Percentiles rank a stretch among this genome's conserved stretches.
phyloP scores from a whole-genome alignment of 2,888 invertebrate genomes.

The Himalopsyche anomala region DNA sequence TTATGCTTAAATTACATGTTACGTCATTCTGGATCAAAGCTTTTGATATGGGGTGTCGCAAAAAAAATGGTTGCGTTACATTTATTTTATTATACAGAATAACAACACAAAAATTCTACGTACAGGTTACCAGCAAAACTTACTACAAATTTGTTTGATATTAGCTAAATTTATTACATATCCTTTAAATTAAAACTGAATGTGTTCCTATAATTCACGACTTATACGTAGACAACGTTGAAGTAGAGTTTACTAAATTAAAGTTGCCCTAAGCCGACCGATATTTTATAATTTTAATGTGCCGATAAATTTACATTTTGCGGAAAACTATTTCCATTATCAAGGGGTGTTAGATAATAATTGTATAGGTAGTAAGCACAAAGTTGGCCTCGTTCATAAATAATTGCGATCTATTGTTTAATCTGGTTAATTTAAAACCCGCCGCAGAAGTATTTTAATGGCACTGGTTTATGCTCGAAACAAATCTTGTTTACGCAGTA shows the following conservation, averaged over 20 bases:
- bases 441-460: slow-evolving; percentile 45
- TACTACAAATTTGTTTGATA: no score
- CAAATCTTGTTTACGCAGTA: slow-evolving; percentile 43
- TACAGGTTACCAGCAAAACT: no score
- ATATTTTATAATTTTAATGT: background rate
- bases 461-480: slow-evolving; percentile 10
- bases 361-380: background rate
- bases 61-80: no score
- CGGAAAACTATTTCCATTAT: background rate
- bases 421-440: slow-evolving; percentile 20
- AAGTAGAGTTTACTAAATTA: background rate
- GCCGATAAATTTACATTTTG: background rate
- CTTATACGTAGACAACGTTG: background rate
- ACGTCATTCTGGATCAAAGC: no score
- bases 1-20: no score
- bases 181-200: no score
- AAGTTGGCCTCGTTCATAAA: slow-evolving; percentile 2
- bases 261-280: background rate
- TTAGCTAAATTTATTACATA: no score
- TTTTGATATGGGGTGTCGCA: no score
- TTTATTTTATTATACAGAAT: no score
- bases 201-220: no score
- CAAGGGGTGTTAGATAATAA: background rate
- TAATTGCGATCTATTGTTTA: slow-evolving; percentile 27
- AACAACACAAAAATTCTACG: no score